These are phyloP conservation scores for Etia nguti DNA, from an alignment of 2,113 vertebrate species.

Conservation along the genomic window DNA sequence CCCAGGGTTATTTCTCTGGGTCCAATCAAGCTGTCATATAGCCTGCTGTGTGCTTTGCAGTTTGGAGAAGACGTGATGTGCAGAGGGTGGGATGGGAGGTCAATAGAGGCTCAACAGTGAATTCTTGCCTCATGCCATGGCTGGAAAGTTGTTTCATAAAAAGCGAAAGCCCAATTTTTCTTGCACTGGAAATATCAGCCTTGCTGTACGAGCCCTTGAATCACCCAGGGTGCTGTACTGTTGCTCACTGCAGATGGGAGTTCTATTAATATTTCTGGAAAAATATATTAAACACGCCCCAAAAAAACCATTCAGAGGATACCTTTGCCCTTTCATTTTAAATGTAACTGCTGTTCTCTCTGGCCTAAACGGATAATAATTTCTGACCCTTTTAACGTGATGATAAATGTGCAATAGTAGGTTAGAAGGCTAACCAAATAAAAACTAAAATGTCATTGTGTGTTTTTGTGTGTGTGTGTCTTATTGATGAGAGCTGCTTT, in stretches of 20 bases:
- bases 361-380: neutral
- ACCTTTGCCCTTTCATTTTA: neutral
- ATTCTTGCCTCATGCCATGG: neutral
- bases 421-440: neutral
- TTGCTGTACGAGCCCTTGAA: neutral
- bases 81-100: neutral
- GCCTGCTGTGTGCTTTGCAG: neutral
- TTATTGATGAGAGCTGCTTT: neutral
- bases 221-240: neutral
- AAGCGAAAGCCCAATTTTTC: neutral
- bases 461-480: neutral
- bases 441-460: neutral
- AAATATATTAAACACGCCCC: neutral
- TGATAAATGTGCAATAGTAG: accelerated
- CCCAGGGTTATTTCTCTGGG: neutral
- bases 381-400: neutral
- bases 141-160: neutral
- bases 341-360: neutral
- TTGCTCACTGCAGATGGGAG: neutral
- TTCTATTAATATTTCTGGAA: neutral
- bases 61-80: neutral
- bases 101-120: neutral
- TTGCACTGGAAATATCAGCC: neutral
- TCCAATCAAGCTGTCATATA: neutral
- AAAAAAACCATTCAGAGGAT: neutral